Base-by-base conservation (phyloP, 2,113 vertebrate species). In the Athene noctua region DNA sequence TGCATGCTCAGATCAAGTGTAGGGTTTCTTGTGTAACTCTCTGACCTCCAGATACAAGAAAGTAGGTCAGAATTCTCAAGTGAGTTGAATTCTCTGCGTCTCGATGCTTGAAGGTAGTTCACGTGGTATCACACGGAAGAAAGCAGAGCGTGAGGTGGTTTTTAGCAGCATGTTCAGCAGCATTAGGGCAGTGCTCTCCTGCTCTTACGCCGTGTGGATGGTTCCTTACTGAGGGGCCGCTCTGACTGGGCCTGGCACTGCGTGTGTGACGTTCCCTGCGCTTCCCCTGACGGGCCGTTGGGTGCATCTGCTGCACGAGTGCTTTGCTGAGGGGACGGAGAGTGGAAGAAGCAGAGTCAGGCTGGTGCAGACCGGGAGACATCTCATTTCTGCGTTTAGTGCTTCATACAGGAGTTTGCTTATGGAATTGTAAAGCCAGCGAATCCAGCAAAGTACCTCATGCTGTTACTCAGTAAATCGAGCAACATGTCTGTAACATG, bases 191-290 rank as follows among this genome's bases (percentile, higher is more conserved):
- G 32, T 58, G 17, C 62, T n/a, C 13, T 63, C 34, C 65, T 89
- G 78, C 66, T 81, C 12, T 44, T 65, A 12, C 3, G 11, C 34
- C 4, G 25, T 26, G 38, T 21, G 3, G 1, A 0, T 21, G n/a
- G 52, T 34, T 46, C 57, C 47, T 47, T 72, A 15, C 17, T 75
- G 18, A 3, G 2, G 9, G 38, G 10, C 54, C 3, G 2, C 27
- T 74, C 27, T 26, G 23, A 5, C 29, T 14, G 5, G 54, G 46
- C 34, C 22, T 8, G 6, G 42, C 47, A 8, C n/a, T 3, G 27
- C 30, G 5, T 11, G 54, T 36, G 34, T 62, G 40, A 14, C 46
- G 30, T 26, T 6, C 3, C 3, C 0, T 5, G 17, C 38, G 18
- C 22, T 67, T 52, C 44, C 30, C 1, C 5, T 16, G 36, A 17